These are phyloP conservation scores for Gorsachius magnificus DNA, from an alignment of 2,797 vertebrate species.

Conservation along the genomic window DNA sequence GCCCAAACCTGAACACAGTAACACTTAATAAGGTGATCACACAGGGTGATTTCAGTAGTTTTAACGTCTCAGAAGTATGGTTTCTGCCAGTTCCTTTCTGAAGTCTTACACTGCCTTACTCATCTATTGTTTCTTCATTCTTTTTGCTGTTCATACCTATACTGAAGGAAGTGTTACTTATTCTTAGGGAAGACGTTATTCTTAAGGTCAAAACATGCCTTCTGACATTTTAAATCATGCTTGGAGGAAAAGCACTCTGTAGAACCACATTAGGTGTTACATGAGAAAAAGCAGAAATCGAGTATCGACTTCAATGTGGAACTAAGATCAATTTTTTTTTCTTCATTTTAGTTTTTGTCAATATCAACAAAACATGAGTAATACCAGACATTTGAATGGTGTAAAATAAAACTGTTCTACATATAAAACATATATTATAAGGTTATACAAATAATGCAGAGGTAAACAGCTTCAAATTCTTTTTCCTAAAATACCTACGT, in stretches of 20 bases:
- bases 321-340: background rate
- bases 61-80: background rate
- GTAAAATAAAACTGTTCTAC: background rate
- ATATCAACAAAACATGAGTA: background rate
- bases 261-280: background rate
- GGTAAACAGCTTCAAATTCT: background rate
- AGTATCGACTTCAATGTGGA: background rate
- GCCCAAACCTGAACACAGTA: background rate
- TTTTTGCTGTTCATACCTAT: background rate
- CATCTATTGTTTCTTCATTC: background rate
- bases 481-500: background rate
- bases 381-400: background rate
- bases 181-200: background rate
- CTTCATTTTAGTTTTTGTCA: background rate
- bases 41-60: background rate
- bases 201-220: background rate
- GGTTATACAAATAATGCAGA: background rate
- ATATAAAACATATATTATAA: background rate
- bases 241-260: background rate
- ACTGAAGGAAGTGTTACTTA: background rate
- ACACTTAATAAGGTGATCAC: background rate
- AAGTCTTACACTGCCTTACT: background rate
- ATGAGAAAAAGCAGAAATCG: background rate
- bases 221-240: background rate
- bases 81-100: background rate